Percentiles rank a stretch among this genome's conserved stretches.
Conservation (phyloP, 2,797 vertebrate species). For the Pelochelys cantorii region DNA sequence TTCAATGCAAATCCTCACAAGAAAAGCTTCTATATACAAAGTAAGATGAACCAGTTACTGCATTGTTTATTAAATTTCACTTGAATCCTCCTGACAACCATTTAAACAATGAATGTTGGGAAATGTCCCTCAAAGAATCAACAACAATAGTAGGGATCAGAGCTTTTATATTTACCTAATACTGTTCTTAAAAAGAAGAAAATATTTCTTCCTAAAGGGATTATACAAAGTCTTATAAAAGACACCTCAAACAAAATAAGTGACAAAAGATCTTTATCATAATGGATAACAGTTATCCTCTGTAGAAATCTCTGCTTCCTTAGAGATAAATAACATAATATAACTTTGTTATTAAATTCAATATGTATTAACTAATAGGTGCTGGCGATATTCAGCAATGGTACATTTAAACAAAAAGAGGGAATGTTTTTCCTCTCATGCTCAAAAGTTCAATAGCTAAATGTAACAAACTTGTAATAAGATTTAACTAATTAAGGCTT, state of each 20-base stretch:
- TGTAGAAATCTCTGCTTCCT: conserved; percentile 66
- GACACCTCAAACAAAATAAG: conserved; percentile 93
- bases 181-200: conserved; percentile 89
- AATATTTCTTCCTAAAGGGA: conserved; percentile 96
- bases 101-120: conserved; percentile 97
- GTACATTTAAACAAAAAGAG: conserved; percentile 40
- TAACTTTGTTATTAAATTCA: conserved; percentile 48
- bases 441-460: background rate
- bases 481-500: background rate
- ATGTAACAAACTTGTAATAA: background rate
- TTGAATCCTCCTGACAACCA: conserved; percentile 98
- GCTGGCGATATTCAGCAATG: conserved; percentile 24
- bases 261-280: conserved; percentile 89
- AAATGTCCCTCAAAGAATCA: conserved; percentile 91
- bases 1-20: conserved; percentile 88
- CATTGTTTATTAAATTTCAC: conserved; percentile 95
- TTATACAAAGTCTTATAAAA: conserved; percentile 88
- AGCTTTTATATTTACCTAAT: conserved; percentile 90
- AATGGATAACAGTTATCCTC: conserved; percentile 80
- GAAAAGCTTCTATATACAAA: conserved; percentile 85
- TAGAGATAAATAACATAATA: conserved; percentile 50
- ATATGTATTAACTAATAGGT: conserved; percentile 59
- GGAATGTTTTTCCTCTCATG: conserved; percentile 8
- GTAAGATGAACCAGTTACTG: conserved; percentile 90
- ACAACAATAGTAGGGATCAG: conserved; percentile 92